Evolutionary conservation across 2,888 invertebrate species (phyloP), one percentile per base, ranked within the genome.

Genomic region (Melanargia galathea): DNA sequence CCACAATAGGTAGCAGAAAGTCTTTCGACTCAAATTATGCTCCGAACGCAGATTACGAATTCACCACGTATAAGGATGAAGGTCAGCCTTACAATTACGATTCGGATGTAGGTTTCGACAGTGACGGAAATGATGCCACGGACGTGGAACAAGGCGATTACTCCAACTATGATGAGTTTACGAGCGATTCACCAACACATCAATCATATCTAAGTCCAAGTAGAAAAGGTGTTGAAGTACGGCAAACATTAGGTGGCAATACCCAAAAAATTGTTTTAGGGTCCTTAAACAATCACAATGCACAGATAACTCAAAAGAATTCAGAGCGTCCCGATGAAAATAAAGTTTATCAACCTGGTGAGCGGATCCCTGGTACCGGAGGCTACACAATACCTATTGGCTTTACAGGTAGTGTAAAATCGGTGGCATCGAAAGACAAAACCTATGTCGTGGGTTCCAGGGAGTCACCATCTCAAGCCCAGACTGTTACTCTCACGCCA

Each of bases 321-420:
- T 86, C 83, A 2, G 92, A 87, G 71, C 83, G 78, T 56, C 87
- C 92, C 8, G 92, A 92, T 68, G 92, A 92, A 71, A 93, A 92
- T 54, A 93, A 91, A 75, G 80, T 94, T 24, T 89, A 95, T 64
- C 93, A 94, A 76, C 93, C 95, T 0, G 95, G 95, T 13, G 92
- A 95, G 73, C 81, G 92, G 63, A 79, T 97, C 71, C 93, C 95
- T 57, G 93, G 96, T 62, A 92, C 94, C 71, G 91, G 94, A 64
- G 93, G 94, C 60, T 93, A 94, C 81, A 92, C 92, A 71, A 92
- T 97, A 81, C 94, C 96, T 63, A 77, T 92, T 66, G 94, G 96
- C 65, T 93, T 93, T 81, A 90, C 95, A 60, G 92, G 95, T 57
- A 95, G 94, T 54, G 93, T 93, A 60, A 93, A 95, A 52, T 94